Percentiles rank a stretch among this genome's conserved stretches.
Conservation (phyloP, 30 jellyfish, hydroid and myxozoan genomes). For the Turritopsis dohrnii region DNA sequence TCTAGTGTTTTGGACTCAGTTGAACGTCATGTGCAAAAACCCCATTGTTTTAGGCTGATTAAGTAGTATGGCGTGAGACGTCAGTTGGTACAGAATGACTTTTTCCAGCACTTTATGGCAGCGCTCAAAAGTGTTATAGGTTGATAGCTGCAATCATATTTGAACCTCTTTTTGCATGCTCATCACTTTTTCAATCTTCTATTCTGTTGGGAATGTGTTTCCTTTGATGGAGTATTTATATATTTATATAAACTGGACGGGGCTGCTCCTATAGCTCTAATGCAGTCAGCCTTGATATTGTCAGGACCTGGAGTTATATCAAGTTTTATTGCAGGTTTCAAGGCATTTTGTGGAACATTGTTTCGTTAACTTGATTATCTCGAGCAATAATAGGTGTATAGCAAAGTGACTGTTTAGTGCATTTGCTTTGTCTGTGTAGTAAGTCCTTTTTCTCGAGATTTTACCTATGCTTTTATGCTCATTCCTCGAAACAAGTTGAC, state of each 20-base stretch:
- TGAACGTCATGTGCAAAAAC: neutral
- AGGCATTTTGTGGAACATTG: neutral
- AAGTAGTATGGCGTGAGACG: neutral
- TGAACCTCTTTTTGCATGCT: neutral
- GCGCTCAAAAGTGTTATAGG: neutral
- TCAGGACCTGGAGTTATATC: neutral
- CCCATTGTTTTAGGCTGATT: neutral
- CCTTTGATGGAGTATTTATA: neutral
- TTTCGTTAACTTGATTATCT: too few relatives aligned
- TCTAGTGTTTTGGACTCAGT: neutral
- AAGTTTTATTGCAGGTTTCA: neutral
- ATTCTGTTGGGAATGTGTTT: neutral
- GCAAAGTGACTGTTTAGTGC: neutral
- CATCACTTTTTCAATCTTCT: neutral
- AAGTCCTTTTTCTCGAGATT: neutral
- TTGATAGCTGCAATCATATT: neutral
- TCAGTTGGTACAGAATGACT: neutral
- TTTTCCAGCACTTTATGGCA: neutral
- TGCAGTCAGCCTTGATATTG: neutral
- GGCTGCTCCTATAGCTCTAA: neutral
- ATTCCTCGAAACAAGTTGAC: neutral
- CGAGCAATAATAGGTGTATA: neutral
- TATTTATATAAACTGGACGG: neutral
- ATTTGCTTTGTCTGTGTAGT: neutral
- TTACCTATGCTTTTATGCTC: neutral